A percentile compares a stretch with the other conserved stretches of the same genome.
Conservation (phyloP, 1,140 invertebrate species). For the Galleria mellonella region DNA sequence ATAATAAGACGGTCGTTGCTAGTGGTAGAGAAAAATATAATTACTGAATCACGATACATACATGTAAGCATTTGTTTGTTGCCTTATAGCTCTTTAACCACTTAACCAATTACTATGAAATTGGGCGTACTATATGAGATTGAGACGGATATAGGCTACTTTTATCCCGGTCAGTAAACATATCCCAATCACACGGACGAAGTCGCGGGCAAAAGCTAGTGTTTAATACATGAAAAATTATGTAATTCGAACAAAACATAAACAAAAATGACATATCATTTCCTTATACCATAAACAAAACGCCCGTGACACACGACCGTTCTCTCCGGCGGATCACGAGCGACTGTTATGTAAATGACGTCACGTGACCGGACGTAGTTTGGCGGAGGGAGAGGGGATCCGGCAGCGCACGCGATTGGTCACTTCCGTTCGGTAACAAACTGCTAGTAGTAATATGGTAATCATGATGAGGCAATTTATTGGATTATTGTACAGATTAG, state of each 20-base stretch:
- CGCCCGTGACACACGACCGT: slow-evolving; percentile 31
- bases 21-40: too few species aligned
- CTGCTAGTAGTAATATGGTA: slow-evolving; percentile 58
- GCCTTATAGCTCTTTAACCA: too few species aligned
- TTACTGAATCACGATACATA: too few species aligned
- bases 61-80: too few species aligned
- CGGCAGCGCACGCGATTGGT: slow-evolving; percentile 65
- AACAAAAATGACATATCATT: slow-evolving; percentile 40
- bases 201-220: too few species aligned
- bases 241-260: slow-evolving; percentile 6
- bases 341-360: slow-evolving; percentile 69
- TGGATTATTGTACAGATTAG: slow-evolving; percentile 43
- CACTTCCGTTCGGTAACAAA: slow-evolving; percentile 65
- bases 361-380: slow-evolving; percentile 68
- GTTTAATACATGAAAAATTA: too few species aligned
- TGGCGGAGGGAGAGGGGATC: slow-evolving; percentile 53
- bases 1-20: too few species aligned
- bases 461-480: slow-evolving; percentile 67
- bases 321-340: slow-evolving; percentile 26
- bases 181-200: too few species aligned
- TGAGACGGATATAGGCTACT: too few species aligned
- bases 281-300: slow-evolving; percentile 39
- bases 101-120: too few species aligned
- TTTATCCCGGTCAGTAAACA: too few species aligned
- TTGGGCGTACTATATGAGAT: too few species aligned